Percentiles rank a stretch among this genome's conserved stretches.
Evolutionary conservation across 2,797 vertebrate species (phyloP).

Genomic region (Sylvilagus floridanus): DNA sequence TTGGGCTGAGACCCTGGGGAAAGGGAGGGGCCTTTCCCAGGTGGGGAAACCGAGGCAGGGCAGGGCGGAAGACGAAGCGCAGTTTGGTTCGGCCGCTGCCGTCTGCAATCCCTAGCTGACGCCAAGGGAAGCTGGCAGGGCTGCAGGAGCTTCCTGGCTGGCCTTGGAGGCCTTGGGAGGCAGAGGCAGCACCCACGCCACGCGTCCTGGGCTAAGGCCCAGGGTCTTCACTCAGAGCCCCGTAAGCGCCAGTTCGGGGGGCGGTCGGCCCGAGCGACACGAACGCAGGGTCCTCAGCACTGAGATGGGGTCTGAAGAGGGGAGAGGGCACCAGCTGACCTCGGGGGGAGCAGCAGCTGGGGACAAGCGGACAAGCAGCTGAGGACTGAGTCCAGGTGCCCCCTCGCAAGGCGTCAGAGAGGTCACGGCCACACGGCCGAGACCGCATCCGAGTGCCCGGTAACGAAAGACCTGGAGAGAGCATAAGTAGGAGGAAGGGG

Average conservation of each 20-base stretch:
- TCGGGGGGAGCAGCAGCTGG: rapidly evolving
- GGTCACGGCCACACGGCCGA: background rate
- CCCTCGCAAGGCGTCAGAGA: background rate
- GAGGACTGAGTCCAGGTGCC: background rate
- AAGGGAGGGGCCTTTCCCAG: background rate
- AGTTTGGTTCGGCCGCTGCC: no score
- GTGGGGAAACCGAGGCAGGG: background rate
- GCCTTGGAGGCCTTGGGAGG: background rate
- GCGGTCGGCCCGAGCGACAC: rapidly evolving
- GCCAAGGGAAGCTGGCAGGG: background rate
- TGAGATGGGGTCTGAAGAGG: background rate
- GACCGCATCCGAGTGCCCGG: rapidly evolving
- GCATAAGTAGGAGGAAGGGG: background rate
- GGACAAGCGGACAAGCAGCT: rapidly evolving
- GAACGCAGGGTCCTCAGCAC: background rate
- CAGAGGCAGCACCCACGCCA: background rate
- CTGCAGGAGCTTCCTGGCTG: background rate
- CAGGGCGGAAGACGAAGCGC: rapidly evolving
- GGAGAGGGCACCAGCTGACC: background rate
- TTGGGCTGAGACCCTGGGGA: background rate
- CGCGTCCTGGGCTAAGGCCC: background rate
- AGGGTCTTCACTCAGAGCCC: background rate
- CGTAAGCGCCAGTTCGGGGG: rapidly evolving
- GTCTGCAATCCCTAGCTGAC: background rate
- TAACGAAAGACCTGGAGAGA: background rate